Conservation (phyloP, 1,140 invertebrate genomes). For the Listronotus oregonensis region DNA sequence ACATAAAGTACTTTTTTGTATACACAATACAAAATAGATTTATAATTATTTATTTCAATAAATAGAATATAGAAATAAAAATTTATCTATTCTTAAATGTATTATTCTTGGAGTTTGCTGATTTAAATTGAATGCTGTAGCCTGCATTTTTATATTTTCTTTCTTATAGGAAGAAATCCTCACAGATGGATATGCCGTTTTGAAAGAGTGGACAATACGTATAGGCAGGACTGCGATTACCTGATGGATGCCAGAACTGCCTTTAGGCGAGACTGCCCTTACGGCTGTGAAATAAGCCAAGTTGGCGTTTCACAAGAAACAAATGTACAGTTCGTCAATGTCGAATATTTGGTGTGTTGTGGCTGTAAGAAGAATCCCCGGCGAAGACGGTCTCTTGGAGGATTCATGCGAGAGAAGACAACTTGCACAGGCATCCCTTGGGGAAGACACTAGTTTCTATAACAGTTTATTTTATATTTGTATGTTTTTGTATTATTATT, state of each 20-base stretch:
- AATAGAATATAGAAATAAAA: too few species aligned
- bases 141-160: neutral
- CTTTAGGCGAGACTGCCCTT: neutral
- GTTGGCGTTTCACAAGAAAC: neutral
- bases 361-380: neutral
- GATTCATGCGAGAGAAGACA: neutral
- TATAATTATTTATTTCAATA: too few species aligned
- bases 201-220: neutral
- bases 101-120: neutral
- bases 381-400: neutral
- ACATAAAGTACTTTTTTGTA: too few species aligned
- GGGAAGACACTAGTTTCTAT: too few species aligned
- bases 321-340: neutral
- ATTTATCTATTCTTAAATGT: too few species aligned
- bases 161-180: neutral
- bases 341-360: neutral
- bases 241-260: neutral
- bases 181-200: slow-evolving; percentile 2
- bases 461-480: too few species aligned
- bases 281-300: slow-evolving; percentile 3
- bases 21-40: too few species aligned
- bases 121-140: neutral
- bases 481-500: too few species aligned
- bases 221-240: too few species aligned
- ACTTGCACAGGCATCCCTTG: neutral